A percentile compares a stretch with the other conserved stretches of the same genome.
Conservation (phyloP, 2,888 invertebrate genomes). For the Salpingus planirostris region DNA sequence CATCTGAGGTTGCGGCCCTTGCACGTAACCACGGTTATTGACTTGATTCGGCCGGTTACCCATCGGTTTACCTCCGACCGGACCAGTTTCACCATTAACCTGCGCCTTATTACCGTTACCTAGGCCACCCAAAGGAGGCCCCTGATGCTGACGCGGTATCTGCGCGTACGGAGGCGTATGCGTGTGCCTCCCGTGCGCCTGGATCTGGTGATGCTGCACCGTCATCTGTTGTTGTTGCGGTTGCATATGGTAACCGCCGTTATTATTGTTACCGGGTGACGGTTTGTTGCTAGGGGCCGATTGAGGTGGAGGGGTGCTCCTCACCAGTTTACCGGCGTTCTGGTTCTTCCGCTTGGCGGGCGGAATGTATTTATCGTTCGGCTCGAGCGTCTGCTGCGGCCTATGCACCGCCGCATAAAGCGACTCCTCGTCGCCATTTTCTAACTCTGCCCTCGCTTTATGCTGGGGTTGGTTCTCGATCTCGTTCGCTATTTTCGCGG, state of each 20-base stretch:
- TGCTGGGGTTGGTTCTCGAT: constrained; percentile 82
- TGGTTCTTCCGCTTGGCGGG: constrained; percentile 68
- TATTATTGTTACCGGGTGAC: no score
- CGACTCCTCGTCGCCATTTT: constrained; percentile 89
- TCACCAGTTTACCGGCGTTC: constrained; percentile 56
- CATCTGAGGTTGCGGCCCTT: constrained; percentile 20
- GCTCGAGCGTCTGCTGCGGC: constrained; percentile 31
- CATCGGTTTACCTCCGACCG: constrained; percentile 29
- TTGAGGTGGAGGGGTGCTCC: constrained; percentile 48
- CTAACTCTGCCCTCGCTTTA: constrained; percentile 61
- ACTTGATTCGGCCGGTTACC: constrained; percentile 23
- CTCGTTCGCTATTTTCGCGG: constrained; percentile 83
- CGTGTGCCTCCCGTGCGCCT: constrained; percentile 21
- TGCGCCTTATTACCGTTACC: constrained; percentile 40
- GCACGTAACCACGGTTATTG: no score
- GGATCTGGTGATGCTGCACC: no score
- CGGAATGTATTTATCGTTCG: constrained; percentile 60
- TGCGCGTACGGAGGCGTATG: constrained; percentile 24
- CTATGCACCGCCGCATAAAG: constrained; percentile 77
- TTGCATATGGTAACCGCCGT: no score
- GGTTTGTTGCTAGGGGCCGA: constrained; percentile 35
- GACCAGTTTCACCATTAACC: constrained; percentile 33
- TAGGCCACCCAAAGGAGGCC: constrained; percentile 44
- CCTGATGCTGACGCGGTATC: constrained; percentile 19
- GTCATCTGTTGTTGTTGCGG: no score